Evolutionary conservation across 1,140 invertebrate genomes (phyloP), one percentile per base, ranked within the genome.

Genomic region (Caenorhabditis inopinata): DNA sequence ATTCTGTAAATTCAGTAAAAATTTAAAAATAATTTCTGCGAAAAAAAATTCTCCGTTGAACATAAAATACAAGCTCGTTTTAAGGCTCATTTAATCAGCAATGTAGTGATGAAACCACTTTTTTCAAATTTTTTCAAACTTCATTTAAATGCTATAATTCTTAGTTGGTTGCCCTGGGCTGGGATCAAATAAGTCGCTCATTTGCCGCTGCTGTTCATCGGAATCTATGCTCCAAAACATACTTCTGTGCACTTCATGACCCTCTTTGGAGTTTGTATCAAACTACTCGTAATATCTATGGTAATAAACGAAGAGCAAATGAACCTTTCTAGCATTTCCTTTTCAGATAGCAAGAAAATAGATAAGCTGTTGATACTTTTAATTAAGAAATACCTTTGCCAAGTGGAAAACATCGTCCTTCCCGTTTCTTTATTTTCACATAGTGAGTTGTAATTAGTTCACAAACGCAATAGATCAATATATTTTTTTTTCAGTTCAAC

Each of bases 91-190:
- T n/a, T n/a, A n/a, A n/a, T n/a, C n/a, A n/a, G n/a, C n/a, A n/a
- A n/a, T n/a, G n/a, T n/a, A n/a, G n/a, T n/a, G n/a, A n/a, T n/a
- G n/a, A n/a, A n/a, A n/a, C n/a, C n/a, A n/a, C n/a, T n/a, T n/a
- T n/a, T n/a, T n/a, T n/a, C n/a, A n/a, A n/a, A n/a, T n/a, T n/a
- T n/a, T n/a, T n/a, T n/a, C n/a, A n/a, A n/a, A n/a, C n/a, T n/a
- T n/a, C n/a, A n/a, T n/a, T n/a, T n/a, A n/a, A n/a, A n/a, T n/a
- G n/a, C n/a, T n/a, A n/a, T n/a, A n/a, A n/a, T 35, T 79, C 74
- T 29, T 47, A 79, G 78, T 12, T 79, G 25, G 78, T 79, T 3
- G 78, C 78, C n/a, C 42, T 18, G 35, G 78, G 78, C 0, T 74
- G 62, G 78, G 48, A 74, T 27, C 21, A 32, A 12, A 68, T 79